phyloP scores from a whole-genome alignment of 2,888 invertebrate genomes.

The Elaeidobius kamerunicus region DNA sequence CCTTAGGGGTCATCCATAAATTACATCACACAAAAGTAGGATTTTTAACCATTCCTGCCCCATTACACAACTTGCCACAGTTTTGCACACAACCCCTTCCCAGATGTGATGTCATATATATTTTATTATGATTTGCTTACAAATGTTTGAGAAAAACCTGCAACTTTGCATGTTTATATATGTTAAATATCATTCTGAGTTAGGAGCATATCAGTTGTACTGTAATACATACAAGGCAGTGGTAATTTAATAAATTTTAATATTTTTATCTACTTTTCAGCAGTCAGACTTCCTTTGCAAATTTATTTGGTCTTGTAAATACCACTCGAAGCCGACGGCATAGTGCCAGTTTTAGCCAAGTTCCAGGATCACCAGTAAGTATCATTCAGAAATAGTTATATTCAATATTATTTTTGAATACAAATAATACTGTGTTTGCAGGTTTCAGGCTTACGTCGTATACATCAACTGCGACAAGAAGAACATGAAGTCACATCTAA shows the following conservation, averaged over 20 bases:
- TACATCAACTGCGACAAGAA: slow-evolving; percentile 85
- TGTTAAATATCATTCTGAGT: too few relatives aligned
- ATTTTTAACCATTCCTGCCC: too few relatives aligned
- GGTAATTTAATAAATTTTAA: not conserved
- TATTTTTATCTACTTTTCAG: slow-evolving; percentile 51
- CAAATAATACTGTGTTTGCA: slow-evolving; percentile 17
- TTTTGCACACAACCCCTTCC: too few relatives aligned
- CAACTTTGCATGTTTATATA: too few relatives aligned
- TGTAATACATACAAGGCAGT: not conserved
- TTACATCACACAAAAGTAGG: too few relatives aligned
- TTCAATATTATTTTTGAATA: not conserved
- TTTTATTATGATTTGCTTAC: too few relatives aligned
- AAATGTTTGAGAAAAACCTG: too few relatives aligned
- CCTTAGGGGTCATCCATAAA: too few relatives aligned
- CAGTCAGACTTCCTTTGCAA: slow-evolving; percentile 66
- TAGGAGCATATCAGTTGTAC: too few relatives aligned
- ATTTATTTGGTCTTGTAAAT: slow-evolving; percentile 55
- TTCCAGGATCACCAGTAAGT: slow-evolving; percentile 53
- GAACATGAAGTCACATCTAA: slow-evolving; percentile 81
- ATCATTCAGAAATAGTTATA: not conserved
- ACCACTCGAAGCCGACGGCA: slow-evolving; percentile 77
- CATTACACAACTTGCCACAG: too few relatives aligned
- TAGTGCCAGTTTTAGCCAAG: slow-evolving; percentile 83
- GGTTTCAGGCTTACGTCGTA: slow-evolving; percentile 65
- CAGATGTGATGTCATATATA: too few relatives aligned